Base-by-base conservation (phyloP, 2,888 invertebrate genomes). In the Archips xylosteana region DNA sequence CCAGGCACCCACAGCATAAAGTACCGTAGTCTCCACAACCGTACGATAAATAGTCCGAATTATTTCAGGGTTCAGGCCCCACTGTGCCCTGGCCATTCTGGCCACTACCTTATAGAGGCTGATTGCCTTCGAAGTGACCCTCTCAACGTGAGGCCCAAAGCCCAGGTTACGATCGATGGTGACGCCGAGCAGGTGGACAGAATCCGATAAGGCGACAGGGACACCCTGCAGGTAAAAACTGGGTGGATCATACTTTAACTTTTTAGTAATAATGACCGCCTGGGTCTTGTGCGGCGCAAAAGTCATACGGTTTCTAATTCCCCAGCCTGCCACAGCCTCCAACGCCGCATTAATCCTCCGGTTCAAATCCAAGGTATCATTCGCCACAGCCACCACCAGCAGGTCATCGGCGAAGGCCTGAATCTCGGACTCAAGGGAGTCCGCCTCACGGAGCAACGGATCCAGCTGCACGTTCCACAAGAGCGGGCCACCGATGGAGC, bases 141-240 rank as follows among this genome's bases (percentile, higher is more conserved):
- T 51, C 1, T 49, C 45, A 2, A 67, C 8, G 32, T 72, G 71
- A 0, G 4, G 12, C 0, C n/a, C 34, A 5, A 67, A 72, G 0
- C 13, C 45, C 9, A 74, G n/a, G 2, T 54, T 51, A 2, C 12
- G n/a, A 23, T 66, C 66, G 3, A 61, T 15, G 0, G 61, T 64
- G 0, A 61, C 45, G 4, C 69, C 65, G 75, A 59, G 76, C 74
- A n/a, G 75, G 77, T 36, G 67, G 0, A 67, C 42, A 0, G 3
- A 0, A 0, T 32, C 32, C 0, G 67, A 2, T 6, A 59, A 0
- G 0, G 1, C 9, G 4, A 67, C 5, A 0, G 15, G 3, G 0
- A 23, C 12, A 1, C 9, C 23, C 2, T 12, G 45, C 0, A 57
- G 3, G 3, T 3, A 2, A 9, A 67, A 32, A 0, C 0, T 0